These are phyloP conservation scores for Acanthosepion pharaonis DNA, from an alignment of 2,888 invertebrate genomes.

Conservation along the genomic window DNA sequence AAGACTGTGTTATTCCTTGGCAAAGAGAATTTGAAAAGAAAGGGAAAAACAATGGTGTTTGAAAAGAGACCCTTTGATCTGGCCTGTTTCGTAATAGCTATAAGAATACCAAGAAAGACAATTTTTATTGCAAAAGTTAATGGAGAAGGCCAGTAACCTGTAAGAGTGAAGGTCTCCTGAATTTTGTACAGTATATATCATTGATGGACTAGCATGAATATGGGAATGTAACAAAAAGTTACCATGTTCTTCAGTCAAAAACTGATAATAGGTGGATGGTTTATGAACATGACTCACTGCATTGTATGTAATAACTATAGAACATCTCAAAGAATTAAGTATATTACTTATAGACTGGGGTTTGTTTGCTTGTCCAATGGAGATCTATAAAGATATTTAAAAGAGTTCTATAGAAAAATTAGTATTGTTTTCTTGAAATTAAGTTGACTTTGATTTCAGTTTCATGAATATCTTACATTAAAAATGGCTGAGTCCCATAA, in stretches of 20 bases:
- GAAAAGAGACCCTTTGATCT: background rate
- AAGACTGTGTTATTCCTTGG: background rate
- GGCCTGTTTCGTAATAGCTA: background rate
- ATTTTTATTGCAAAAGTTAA: background rate
- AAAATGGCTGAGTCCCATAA: background rate
- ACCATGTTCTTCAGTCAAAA: no score
- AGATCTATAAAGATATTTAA: background rate
- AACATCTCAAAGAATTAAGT: no score
- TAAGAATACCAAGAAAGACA: background rate
- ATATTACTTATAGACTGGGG: no score
- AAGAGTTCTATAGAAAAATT: background rate
- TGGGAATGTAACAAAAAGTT: no score
- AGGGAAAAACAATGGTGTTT: background rate
- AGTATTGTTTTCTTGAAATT: background rate
- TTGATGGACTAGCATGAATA: no score
- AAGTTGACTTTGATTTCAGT: background rate
- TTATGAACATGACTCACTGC: no score
- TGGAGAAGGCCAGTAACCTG: background rate
- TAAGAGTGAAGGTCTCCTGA: no score
- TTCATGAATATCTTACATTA: background rate
- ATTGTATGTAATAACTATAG: no score
- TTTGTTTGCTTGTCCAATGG: no score
- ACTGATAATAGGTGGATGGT: no score
- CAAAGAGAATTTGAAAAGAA: background rate
- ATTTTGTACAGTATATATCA: no score